Conservation (phyloP, 2,888 invertebrate genomes). For the Trachelus tabidus region DNA sequence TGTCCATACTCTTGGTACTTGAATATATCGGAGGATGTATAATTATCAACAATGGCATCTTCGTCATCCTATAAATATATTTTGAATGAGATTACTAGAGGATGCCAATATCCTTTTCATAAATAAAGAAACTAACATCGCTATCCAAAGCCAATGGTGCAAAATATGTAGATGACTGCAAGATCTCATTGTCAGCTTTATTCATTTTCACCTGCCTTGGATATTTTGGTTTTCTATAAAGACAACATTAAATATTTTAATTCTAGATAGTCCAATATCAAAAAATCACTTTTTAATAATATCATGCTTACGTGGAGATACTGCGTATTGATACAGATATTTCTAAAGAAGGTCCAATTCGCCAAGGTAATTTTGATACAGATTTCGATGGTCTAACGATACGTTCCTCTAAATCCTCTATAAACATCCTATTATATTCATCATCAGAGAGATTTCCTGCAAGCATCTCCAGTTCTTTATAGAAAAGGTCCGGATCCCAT, state of each 20-base stretch:
- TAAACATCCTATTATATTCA: conserved; percentile 27
- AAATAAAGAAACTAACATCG: too few relatives aligned
- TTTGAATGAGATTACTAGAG: too few relatives aligned
- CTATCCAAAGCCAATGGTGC: background rate
- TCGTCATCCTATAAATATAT: too few relatives aligned
- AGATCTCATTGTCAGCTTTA: conserved; percentile 32
- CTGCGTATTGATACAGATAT: conserved; percentile 11
- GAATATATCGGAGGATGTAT: background rate
- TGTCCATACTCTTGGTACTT: conserved; percentile 20
- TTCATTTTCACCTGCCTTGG: conserved; percentile 29
- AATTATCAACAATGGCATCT: too few relatives aligned
- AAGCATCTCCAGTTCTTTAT: conserved; percentile 41
- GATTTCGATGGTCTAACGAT: conserved; percentile 36
- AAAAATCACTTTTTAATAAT: background rate
- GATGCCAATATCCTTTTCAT: too few relatives aligned
- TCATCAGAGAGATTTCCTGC: conserved; percentile 27
- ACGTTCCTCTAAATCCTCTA: conserved; percentile 35
- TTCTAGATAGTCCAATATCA: background rate
- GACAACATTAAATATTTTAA: background rate
- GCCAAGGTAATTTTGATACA: conserved; percentile 33
- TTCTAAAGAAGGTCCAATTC: conserved; percentile 20
- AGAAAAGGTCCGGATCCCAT: conserved; percentile 39
- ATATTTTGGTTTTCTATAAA: conserved; percentile 31
- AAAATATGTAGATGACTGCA: conserved; percentile 24
- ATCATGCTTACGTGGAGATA: conserved; percentile 14